Percentiles rank a stretch among this genome's conserved stretches.
Conservation (phyloP, 2,113 vertebrate genomes). For the Ceratotherium simum region DNA sequence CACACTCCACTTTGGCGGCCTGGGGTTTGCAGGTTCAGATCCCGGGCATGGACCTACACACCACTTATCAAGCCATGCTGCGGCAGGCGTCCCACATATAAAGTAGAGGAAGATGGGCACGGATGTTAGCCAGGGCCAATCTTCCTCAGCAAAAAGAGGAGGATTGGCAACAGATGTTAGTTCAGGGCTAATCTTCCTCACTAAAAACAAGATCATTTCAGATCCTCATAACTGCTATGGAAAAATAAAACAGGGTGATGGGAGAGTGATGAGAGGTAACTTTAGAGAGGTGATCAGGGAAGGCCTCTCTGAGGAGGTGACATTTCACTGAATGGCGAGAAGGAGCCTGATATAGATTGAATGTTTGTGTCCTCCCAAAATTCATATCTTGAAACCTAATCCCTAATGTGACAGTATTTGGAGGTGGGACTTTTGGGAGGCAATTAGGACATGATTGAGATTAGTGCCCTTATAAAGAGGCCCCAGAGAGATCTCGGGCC, state of each 20-base stretch:
- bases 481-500: background rate
- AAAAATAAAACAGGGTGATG: background rate
- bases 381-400: background rate
- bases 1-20: no score
- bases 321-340: conserved; percentile 8
- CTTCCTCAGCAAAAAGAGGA: no score
- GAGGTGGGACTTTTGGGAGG: background rate
- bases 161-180: no score
- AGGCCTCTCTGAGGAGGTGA: background rate
- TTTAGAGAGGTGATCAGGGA: background rate
- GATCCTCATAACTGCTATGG: background rate
- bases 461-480: background rate
- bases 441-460: background rate
- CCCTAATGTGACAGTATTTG: background rate
- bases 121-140: no score
- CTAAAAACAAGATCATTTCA: background rate
- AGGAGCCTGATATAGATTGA: background rate
- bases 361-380: background rate
- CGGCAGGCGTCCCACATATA: no score
- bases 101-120: no score
- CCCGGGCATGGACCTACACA: no score
- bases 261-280: background rate
- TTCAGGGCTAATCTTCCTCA: no score
- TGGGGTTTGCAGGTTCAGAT: no score
- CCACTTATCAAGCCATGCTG: no score